A percentile compares a stretch with the other conserved stretches of the same genome.
These are phyloP conservation scores for Eriosoma lanigerum DNA, from an alignment of 1,140 invertebrate genomes.

Conservation along the genomic window DNA sequence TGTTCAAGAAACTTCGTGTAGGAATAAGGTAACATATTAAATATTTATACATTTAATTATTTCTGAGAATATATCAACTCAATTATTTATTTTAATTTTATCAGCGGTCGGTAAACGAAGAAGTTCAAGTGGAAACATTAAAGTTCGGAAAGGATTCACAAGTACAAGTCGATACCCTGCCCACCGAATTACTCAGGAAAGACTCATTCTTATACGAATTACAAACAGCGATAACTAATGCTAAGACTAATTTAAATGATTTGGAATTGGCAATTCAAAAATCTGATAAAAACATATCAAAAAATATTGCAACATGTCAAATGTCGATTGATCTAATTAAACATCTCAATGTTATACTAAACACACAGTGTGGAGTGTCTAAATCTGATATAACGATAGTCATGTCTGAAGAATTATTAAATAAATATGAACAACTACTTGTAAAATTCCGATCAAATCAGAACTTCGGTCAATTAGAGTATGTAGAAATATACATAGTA, in stretches of 20 bases:
- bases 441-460: slow-evolving; percentile 72
- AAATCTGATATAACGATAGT: slow-evolving; percentile 67
- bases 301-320: slow-evolving; percentile 70
- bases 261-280: slow-evolving; percentile 34
- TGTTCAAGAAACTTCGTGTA: slow-evolving; percentile 47
- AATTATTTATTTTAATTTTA: not conserved
- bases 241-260: slow-evolving; percentile 50
- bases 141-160: slow-evolving; percentile 73
- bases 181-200: slow-evolving; percentile 71
- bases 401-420: slow-evolving; percentile 67
- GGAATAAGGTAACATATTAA: slow-evolving; percentile 51
- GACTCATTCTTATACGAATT: slow-evolving; percentile 77
- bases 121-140: slow-evolving; percentile 72
- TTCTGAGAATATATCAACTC: not conserved
- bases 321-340: slow-evolving; percentile 75
- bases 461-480: slow-evolving; percentile 68
- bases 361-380: slow-evolving; percentile 71
- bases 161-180: slow-evolving; percentile 76
- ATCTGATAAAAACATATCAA: slow-evolving; percentile 59
- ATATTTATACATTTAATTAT: too few species aligned
- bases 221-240: slow-evolving; percentile 55
- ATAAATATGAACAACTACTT: slow-evolving; percentile 71
- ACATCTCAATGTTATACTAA: slow-evolving; percentile 72
- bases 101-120: slow-evolving; percentile 60
- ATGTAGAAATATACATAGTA: slow-evolving; percentile 9